Conservation (phyloP, 2,113 vertebrate genomes). For the Fukomys damarensis region DNA sequence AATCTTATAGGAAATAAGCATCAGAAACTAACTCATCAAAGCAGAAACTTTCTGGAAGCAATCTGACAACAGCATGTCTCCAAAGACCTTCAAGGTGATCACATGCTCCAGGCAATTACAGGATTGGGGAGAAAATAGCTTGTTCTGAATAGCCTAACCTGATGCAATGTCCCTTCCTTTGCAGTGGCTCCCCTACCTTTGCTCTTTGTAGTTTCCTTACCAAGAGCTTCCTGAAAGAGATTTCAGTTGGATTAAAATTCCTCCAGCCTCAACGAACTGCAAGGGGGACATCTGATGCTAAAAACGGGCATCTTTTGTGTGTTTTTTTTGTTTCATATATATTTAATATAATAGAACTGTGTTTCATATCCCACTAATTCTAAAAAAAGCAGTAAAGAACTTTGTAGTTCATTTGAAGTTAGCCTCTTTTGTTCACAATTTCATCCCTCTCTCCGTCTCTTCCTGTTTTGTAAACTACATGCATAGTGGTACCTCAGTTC, state of each 20-base stretch:
- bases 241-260: constrained; percentile 53
- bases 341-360: too few relatives aligned
- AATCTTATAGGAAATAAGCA: constrained; percentile 66
- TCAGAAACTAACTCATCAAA: constrained; percentile 39
- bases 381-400: too few relatives aligned
- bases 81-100: constrained; percentile 61
- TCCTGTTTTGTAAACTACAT: too few relatives aligned
- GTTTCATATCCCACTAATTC: too few relatives aligned
- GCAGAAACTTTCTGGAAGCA: constrained; percentile 61
- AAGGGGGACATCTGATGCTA: constrained; percentile 19
- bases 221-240: constrained; percentile 13
- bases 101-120: constrained; percentile 64
- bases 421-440: too few relatives aligned
- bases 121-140: constrained; percentile 69
- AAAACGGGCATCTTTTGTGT: constrained; percentile 17
- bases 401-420: too few relatives aligned
- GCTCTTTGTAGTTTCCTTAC: neutral
- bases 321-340: too few relatives aligned
- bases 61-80: constrained; percentile 15
- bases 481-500: too few relatives aligned
- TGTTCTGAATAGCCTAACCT: neutral
- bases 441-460: too few relatives aligned
- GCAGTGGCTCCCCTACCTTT: too few relatives aligned
- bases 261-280: neutral
- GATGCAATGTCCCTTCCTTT: neutral